These are phyloP conservation scores for Syritta pipiens DNA, from an alignment of 2,888 invertebrate genomes.

Conservation along the genomic window DNA sequence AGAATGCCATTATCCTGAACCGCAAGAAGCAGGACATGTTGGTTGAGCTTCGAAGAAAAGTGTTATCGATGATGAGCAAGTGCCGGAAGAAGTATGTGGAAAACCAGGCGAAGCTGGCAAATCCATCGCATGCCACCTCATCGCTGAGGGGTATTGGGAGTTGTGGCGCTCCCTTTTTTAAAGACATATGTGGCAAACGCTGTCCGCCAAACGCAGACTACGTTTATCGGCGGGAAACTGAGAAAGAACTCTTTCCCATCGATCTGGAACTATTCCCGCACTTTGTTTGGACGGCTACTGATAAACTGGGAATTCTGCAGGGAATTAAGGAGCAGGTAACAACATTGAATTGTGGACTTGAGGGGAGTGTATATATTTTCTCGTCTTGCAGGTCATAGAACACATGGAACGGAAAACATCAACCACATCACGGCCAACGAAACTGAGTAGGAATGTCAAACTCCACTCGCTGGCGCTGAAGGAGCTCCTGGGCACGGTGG, in stretches of 20 bases:
- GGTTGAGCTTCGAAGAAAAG: slow-evolving; percentile 15
- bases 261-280: slow-evolving; percentile 78
- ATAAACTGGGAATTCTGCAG: slow-evolving; percentile 81
- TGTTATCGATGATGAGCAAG: slow-evolving; percentile 42
- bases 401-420: slow-evolving; percentile 64
- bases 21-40: slow-evolving; percentile 37
- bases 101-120: slow-evolving; percentile 29
- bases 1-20: slow-evolving; percentile 44
- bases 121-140: background rate
- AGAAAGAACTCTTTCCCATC: slow-evolving; percentile 79
- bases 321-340: slow-evolving; percentile 80
- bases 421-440: slow-evolving; percentile 53
- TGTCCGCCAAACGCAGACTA: slow-evolving; percentile 84
- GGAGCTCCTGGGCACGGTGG: slow-evolving; percentile 66
- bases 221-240: slow-evolving; percentile 76
- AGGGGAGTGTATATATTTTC: too few species aligned
- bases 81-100: slow-evolving; percentile 45
- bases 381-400: slow-evolving; percentile 69
- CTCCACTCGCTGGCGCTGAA: slow-evolving; percentile 61
- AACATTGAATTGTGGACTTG: background rate
- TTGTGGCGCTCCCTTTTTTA: slow-evolving; percentile 81
- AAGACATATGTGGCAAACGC: slow-evolving; percentile 81
- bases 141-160: slow-evolving; percentile 39
- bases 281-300: slow-evolving; percentile 82
- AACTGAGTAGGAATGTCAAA: slow-evolving; percentile 42